Percentiles rank a stretch among this genome's conserved stretches.
phyloP scores from a whole-genome alignment of 2,797 vertebrate species.

The Muscicapa striata region DNA sequence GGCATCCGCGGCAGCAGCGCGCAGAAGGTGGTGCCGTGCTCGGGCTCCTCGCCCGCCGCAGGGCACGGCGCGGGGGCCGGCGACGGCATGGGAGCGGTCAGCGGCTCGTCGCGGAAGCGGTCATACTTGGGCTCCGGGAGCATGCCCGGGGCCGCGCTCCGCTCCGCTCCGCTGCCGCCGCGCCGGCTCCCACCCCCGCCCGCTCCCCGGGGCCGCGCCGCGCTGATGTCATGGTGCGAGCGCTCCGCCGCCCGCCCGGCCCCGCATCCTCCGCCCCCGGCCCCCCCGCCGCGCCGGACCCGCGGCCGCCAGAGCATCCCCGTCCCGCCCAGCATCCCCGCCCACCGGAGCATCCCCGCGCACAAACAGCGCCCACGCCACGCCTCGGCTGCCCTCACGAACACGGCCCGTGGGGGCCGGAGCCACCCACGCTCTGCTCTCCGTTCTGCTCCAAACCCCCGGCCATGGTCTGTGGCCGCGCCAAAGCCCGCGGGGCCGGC shows the following conservation, averaged over 20 bases:
- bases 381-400: not conserved
- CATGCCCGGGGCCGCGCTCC: constrained; percentile 80
- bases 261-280: not conserved
- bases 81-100: constrained; percentile 74
- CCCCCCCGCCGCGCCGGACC: not conserved
- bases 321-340: not conserved
- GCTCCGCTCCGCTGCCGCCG: not conserved
- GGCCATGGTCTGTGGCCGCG: no score
- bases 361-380: not conserved
- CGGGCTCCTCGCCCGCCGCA: constrained; percentile 87
- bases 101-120: constrained; percentile 89
- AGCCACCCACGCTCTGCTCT: not conserved
- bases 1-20: constrained; percentile 93
- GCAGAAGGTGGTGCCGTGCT: constrained; percentile 92
- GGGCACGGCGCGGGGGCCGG: constrained; percentile 72
- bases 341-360: not conserved
- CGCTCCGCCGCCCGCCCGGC: not conserved
- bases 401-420: not conserved
- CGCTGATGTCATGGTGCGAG: constrained; percentile 78
- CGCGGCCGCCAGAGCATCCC: not conserved
- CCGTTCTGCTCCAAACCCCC: not conserved
- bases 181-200: not conserved
- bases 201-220: constrained; percentile 68
- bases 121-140: constrained; percentile 92
- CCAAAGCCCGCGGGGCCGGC: accelerated